Percentiles rank a stretch among this genome's conserved stretches.
Conservation (phyloP, 2,797 vertebrate species). For the Pristis pectinata region DNA sequence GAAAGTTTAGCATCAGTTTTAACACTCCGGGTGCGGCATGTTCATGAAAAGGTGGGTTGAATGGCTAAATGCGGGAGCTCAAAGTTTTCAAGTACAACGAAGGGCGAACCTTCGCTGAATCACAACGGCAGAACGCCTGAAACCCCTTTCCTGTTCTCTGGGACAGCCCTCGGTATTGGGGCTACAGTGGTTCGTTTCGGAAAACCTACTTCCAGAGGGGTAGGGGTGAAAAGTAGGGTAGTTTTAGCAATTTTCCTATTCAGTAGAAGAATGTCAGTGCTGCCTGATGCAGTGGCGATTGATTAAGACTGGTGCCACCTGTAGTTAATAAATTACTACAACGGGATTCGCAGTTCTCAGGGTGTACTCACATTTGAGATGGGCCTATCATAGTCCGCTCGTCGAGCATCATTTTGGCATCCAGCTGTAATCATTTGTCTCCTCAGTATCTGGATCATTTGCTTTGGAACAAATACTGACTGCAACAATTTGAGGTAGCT, state of each 20-base stretch:
- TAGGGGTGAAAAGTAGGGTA: not conserved
- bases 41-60: not conserved
- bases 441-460: not conserved
- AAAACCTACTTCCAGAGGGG: not conserved
- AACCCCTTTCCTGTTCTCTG: not conserved
- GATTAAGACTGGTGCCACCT: not conserved
- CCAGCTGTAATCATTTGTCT: not conserved
- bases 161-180: not conserved
- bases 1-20: not conserved
- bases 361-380: not conserved
- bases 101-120: not conserved
- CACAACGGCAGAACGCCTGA: not conserved
- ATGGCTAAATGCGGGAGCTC: not conserved
- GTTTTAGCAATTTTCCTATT: not conserved
- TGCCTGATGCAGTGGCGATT: not conserved
- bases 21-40: too few relatives aligned
- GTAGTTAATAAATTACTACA: not conserved
- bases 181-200: not conserved
- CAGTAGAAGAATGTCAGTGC: not conserved
- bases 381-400: not conserved
- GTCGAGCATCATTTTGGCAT: not conserved
- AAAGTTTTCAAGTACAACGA: not conserved
- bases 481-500: too few relatives aligned
- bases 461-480: too few relatives aligned
- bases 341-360: not conserved